A percentile compares a stretch with the other conserved stretches of the same genome.
phyloP scores from a whole-genome alignment of 2,888 invertebrate genomes.

The Patella ulyssiponensis region DNA sequence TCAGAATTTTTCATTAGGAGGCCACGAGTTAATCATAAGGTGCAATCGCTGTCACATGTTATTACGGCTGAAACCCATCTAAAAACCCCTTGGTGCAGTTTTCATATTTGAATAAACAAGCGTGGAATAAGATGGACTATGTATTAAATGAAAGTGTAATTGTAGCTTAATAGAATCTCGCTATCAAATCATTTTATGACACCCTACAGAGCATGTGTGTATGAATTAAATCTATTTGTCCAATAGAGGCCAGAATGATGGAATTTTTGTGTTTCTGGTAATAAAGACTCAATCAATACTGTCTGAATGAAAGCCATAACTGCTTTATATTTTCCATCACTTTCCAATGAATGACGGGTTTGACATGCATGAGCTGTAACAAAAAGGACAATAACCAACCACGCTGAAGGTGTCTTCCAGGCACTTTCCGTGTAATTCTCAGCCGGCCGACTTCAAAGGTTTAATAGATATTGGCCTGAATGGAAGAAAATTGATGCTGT shows the following conservation, averaged over 20 bases:
- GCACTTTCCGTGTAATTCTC: not conserved
- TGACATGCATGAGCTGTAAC: not conserved
- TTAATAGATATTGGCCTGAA: constrained; percentile 3
- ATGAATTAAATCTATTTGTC: constrained; percentile 11
- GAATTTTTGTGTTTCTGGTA: constrained; percentile 7
- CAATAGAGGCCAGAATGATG: not conserved
- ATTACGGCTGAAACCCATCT: not conserved
- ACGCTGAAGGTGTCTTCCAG: not conserved
- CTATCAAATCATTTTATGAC: constrained; percentile 4
- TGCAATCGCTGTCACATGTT: constrained; percentile 11
- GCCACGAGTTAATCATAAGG: constrained; percentile 11
- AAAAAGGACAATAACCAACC: not conserved
- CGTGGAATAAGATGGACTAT: not conserved
- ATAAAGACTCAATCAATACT: constrained; percentile 7
- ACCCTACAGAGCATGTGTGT: not conserved
- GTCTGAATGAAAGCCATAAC: constrained; percentile 5
- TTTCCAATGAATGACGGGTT: constrained; percentile 7
- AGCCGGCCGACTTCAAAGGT: not conserved
- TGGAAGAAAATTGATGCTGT: constrained; percentile 3
- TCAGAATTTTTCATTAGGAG: constrained; percentile 9
- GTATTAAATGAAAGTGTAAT: not conserved
- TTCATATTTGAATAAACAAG: constrained; percentile 2
- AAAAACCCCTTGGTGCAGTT: constrained; percentile 11
- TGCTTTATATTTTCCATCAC: not conserved
- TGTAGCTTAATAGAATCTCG: constrained; percentile 9